These are phyloP conservation scores for Emydura subglobosa DNA, from an alignment of 2,113 vertebrate genomes.

Conservation along the genomic window DNA sequence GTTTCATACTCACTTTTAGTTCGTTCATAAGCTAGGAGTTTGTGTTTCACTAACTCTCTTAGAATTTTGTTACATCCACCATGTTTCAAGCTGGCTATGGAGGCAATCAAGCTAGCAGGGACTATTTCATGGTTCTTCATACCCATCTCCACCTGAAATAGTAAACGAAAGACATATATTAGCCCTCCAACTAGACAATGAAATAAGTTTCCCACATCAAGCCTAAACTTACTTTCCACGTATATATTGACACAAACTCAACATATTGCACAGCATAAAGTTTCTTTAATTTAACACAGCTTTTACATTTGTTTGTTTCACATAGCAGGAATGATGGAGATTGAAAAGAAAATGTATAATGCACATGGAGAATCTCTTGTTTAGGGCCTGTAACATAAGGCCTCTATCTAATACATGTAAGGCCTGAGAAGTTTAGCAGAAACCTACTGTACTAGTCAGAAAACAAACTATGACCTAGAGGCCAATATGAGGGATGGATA, in stretches of 20 bases:
- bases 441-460: background rate
- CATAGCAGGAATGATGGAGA: background rate
- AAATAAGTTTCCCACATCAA: background rate
- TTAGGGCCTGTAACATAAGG: background rate
- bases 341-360: background rate
- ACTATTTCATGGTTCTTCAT: conserved; percentile 99
- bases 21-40: conserved; percentile 89
- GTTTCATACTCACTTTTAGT: conserved; percentile 87
- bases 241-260: background rate
- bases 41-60: conserved; percentile 93
- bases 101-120: conserved; percentile 91
- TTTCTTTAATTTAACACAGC: background rate
- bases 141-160: conserved; percentile 96
- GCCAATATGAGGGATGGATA: background rate
- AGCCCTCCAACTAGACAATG: background rate
- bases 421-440: background rate
- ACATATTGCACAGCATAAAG: background rate
- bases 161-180: background rate
- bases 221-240: background rate
- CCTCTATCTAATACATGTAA: background rate
- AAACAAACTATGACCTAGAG: background rate
- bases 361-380: background rate
- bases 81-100: conserved; percentile 96
- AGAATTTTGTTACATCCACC: conserved; percentile 96
- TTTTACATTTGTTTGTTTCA: background rate